Conservation (phyloP, 2,888 invertebrate genomes). For the Diaphora mendica region DNA sequence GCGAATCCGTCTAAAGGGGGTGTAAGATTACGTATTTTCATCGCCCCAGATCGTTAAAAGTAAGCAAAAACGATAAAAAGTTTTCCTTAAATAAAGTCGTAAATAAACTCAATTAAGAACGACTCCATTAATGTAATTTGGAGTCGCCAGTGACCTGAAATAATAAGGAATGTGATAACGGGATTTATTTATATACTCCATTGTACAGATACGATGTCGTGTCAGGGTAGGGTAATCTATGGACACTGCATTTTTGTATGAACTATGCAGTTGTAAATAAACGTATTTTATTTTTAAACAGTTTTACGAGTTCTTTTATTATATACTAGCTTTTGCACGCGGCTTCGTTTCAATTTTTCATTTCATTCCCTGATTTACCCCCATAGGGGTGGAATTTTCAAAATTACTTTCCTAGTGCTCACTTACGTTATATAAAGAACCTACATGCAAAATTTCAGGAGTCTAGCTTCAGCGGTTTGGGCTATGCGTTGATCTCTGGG, state of each 20-base stretch:
- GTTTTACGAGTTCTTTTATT: too few relatives aligned
- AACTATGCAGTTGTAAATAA: neutral
- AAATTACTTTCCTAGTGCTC: too few relatives aligned
- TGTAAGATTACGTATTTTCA: neutral
- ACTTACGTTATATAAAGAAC: too few relatives aligned
- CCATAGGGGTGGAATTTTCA: too few relatives aligned
- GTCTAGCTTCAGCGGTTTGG: too few relatives aligned
- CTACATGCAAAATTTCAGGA: too few relatives aligned
- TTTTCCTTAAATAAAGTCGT: constrained; percentile 14
- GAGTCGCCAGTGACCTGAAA: neutral
- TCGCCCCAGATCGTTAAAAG: neutral
- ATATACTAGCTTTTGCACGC: too few relatives aligned
- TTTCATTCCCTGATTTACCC: too few relatives aligned
- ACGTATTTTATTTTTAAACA: neutral
- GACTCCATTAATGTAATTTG: neutral
- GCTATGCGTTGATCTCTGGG: too few relatives aligned
- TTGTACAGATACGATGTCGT: constrained; percentile 30
- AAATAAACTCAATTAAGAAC: neutral
- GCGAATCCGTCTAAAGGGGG: neutral
- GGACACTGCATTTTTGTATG: too few relatives aligned
- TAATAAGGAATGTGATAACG: constrained; percentile 19
- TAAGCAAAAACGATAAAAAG: constrained; percentile 1
- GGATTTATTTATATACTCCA: constrained; percentile 25
- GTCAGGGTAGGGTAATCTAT: constrained; percentile 32
- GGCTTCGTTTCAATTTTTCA: too few relatives aligned